These are phyloP conservation scores for Physeter macrocephalus DNA, from an alignment of 2,113 vertebrate species.

Conservation along the genomic window DNA sequence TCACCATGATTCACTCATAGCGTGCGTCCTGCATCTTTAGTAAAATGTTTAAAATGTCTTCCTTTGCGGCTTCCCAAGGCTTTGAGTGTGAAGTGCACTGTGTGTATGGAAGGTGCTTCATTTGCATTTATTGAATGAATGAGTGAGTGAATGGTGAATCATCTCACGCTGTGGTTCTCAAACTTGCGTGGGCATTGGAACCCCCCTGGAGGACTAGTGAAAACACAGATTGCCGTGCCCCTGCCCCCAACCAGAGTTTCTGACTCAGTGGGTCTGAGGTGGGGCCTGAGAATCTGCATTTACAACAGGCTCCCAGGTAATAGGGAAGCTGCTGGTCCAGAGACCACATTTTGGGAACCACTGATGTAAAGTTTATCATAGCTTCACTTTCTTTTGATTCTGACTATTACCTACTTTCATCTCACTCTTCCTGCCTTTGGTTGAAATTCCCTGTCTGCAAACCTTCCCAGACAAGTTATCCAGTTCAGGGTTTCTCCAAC, in stretches of 20 bases:
- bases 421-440: background rate
- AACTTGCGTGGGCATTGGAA: background rate
- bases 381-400: background rate
- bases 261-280: background rate
- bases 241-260: background rate
- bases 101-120: background rate
- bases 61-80: background rate
- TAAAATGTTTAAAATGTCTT: background rate
- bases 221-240: background rate
- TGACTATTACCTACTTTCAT: background rate
- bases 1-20: background rate
- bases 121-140: background rate
- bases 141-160: background rate
- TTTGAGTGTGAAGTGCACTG: background rate
- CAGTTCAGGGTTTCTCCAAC: background rate
- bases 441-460: background rate
- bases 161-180: background rate
- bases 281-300: background rate
- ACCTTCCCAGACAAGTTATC: background rate
- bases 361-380: background rate
- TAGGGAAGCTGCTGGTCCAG: background rate
- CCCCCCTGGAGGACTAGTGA: background rate
- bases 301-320: background rate
- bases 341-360: background rate
- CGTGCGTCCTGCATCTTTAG: background rate